phyloP scores from a whole-genome alignment of 2,113 vertebrate species.

The Zapornia atra region DNA sequence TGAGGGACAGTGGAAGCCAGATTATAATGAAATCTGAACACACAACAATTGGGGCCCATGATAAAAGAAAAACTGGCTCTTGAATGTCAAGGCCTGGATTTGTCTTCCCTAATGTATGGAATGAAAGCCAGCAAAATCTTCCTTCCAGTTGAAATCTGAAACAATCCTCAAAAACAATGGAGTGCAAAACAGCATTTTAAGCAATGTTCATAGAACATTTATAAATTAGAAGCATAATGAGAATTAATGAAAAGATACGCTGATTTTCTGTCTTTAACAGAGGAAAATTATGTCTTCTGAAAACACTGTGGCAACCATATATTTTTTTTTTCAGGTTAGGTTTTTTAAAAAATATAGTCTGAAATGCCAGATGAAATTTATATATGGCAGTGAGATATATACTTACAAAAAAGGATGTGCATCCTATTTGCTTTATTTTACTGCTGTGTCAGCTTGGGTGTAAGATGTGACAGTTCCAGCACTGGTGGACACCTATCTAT shows the following conservation, averaged over 20 bases:
- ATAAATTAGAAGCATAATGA: slow-evolving; percentile 36
- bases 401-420: not conserved
- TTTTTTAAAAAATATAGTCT: not conserved
- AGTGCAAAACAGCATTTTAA: not conserved
- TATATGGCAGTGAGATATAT: not conserved
- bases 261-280: not conserved
- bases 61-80: not conserved
- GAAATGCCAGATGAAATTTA: not conserved
- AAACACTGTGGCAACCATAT: not conserved
- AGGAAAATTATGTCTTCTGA: slow-evolving; percentile 14
- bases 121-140: not conserved
- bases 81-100: not conserved
- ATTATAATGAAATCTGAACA: not conserved
- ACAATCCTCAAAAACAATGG: not conserved
- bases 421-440: not conserved
- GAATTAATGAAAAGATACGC: slow-evolving; percentile 15
- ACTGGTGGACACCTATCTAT: slow-evolving; percentile 1
- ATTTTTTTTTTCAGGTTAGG: not conserved
- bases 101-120: not conserved
- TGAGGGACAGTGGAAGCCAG: not conserved
- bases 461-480: not conserved
- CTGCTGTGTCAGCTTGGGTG: not conserved
- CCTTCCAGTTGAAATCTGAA: not conserved
- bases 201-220: slow-evolving; percentile 7
- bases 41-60: not conserved